These are phyloP conservation scores for Scrobipalpa atriplicella DNA, from an alignment of 2,888 invertebrate species.

Conservation along the genomic window DNA sequence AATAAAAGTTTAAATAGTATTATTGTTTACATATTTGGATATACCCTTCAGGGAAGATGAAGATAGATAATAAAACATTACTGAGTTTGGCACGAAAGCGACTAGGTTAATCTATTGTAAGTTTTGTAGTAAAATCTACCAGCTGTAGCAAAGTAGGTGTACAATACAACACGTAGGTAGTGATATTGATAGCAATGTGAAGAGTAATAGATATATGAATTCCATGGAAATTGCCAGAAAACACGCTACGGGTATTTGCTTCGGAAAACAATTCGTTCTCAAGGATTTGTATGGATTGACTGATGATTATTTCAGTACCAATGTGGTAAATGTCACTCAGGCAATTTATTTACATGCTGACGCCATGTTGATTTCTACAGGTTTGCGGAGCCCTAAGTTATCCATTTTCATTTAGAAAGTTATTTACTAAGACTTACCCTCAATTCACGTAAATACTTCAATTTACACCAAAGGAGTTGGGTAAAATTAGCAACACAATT, in stretches of 20 bases:
- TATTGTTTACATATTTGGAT: no score
- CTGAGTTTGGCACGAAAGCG: neutral
- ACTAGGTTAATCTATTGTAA: neutral
- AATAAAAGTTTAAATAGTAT: no score
- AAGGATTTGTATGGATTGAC: neutral
- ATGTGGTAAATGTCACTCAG: slow-evolving; percentile 56
- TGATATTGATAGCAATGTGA: neutral
- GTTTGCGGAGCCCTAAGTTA: slow-evolving; percentile 69
- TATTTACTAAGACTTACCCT: slow-evolving; percentile 69
- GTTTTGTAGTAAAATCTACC: neutral
- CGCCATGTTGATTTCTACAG: slow-evolving; percentile 79
- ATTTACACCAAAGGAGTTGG: slow-evolving; percentile 84
- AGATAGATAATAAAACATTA: neutral
- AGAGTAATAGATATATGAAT: neutral
- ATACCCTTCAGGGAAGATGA: no score
- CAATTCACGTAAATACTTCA: slow-evolving; percentile 78
- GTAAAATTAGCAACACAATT: slow-evolving; percentile 85
- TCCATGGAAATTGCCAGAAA: neutral
- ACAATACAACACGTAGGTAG: neutral
- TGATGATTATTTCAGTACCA: slow-evolving; percentile 35
- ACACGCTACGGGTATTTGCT: neutral
- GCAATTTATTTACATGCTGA: slow-evolving; percentile 76
- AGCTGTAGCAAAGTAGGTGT: slow-evolving; percentile 23
- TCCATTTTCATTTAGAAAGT: slow-evolving; percentile 46
- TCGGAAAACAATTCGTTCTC: neutral